Conservation (phyloP, 2,113 vertebrate species). For the Kryptolebias marmoratus region DNA sequence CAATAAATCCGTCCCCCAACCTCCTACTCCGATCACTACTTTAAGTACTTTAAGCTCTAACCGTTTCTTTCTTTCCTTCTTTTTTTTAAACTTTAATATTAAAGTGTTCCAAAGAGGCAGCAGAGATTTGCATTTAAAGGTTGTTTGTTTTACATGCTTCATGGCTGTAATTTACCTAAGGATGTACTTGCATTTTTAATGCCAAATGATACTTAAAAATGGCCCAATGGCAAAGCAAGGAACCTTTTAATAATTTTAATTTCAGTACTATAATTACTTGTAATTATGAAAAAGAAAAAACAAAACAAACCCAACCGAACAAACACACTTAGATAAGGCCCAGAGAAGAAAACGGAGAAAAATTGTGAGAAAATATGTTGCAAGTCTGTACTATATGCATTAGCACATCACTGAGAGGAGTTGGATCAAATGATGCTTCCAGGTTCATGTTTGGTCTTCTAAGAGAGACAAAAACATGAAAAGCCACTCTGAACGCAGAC, state of each 20-base stretch:
- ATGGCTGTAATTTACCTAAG: no score
- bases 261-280: neutral
- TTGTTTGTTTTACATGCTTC: constrained; percentile 27
- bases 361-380: no score
- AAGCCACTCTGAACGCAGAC: neutral
- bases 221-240: neutral
- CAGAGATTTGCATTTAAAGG: constrained; percentile 59
- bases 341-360: neutral
- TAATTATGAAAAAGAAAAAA: neutral
- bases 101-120: constrained; percentile 38
- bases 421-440: neutral
- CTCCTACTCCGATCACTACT: constrained; percentile 24
- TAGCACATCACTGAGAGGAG: neutral
- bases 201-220: constrained; percentile 24
- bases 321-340: constrained; percentile 2
- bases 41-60: constrained; percentile 10
- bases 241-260: constrained; percentile 23
- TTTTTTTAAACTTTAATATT: constrained; percentile 34
- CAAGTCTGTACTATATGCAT: neutral
- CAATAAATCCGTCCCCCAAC: constrained; percentile 26
- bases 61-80: constrained; percentile 1
- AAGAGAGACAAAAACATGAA: neutral
- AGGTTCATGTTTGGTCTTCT: neutral
- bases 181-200: constrained; percentile 39
- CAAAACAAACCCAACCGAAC: no score